Base-by-base conservation (phyloP, 2,113 vertebrate genomes). In the Catharus fuscescens region DNA sequence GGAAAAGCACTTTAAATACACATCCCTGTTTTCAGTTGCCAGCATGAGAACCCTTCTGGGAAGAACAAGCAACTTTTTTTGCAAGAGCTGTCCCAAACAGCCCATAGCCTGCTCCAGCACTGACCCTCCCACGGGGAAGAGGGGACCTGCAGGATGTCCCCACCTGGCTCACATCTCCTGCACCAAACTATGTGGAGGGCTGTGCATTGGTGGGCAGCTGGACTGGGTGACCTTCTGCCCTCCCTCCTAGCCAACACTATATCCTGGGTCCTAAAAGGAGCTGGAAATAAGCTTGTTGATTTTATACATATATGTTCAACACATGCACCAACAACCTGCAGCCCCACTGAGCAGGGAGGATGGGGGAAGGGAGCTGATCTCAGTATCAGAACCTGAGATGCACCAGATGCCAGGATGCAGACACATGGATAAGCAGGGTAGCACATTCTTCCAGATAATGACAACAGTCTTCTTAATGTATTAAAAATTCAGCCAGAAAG, bases 51-150 rank as follows among this genome's bases (percentile, higher is more conserved):
- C 18, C 12, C 14, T 80, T 88, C 23, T 1, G 5, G 17, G 24
- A 8, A 79, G 48, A 76, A 25, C 9, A 57, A 72, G 23, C 6
- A 14, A 36, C 23, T 61, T 42, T 29, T 34, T 74, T 70, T 73
- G 24, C 32, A 38, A 83, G 18, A 66, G 12, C 42, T 44, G 24
- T 23, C 53, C 48, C 76, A 83, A 61, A 45, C 24, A 82, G 65
- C 15, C 44, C 47, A 19, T 2, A 7, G n/a, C 11, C 64, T 73
- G 34, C 47, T 80, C 52, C 57, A 92, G 31, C 18, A 36, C 20
- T 32, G 47, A 38, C 8, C 10, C 13, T 26, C 19, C 23, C 4
- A 2, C 0, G 0, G 15, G 25, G 7, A 45, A 52, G 36, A 59
- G 18, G 10, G 7, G 8, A 80, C 31, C 23, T 56, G 45, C 31